Conservation (phyloP, 2,113 vertebrate genomes). For the Sylvicapra grimmia region DNA sequence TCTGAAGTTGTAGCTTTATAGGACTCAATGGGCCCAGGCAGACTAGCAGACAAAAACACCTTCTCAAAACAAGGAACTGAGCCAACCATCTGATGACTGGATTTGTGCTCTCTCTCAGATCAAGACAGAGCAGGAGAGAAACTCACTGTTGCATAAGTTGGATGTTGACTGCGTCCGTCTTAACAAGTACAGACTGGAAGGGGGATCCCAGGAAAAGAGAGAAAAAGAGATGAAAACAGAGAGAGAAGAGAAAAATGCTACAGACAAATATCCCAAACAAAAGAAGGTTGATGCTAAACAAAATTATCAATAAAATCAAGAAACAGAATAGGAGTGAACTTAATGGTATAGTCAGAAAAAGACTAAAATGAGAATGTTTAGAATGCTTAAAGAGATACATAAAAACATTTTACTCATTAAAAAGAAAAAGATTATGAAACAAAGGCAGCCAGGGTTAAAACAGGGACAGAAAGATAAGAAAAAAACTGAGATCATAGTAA, state of each 20-base stretch:
- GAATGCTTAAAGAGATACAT: neutral
- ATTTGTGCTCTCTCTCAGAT: conserved; percentile 15
- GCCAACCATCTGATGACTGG: neutral
- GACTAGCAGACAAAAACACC: neutral
- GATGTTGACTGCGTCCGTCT: neutral
- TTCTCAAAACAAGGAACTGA: neutral
- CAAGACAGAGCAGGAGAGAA: neutral
- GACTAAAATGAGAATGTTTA: neutral
- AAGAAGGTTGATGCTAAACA: neutral
- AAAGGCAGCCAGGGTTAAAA: neutral
- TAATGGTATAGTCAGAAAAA: neutral
- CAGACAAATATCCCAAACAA: neutral
- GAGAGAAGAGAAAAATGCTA: neutral
- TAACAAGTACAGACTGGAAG: neutral
- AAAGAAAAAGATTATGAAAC: neutral
- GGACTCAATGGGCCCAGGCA: neutral
- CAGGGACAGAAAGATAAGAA: neutral
- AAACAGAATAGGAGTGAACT: neutral
- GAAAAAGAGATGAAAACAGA: neutral
- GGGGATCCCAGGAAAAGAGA: neutral
- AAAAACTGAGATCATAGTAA: neutral
- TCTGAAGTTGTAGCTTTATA: neutral
- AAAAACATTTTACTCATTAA: neutral
- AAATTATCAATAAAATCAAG: neutral
- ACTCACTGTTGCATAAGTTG: neutral